Conservation (phyloP, 1,140 invertebrate species). For the Tetranychus urticae region DNA sequence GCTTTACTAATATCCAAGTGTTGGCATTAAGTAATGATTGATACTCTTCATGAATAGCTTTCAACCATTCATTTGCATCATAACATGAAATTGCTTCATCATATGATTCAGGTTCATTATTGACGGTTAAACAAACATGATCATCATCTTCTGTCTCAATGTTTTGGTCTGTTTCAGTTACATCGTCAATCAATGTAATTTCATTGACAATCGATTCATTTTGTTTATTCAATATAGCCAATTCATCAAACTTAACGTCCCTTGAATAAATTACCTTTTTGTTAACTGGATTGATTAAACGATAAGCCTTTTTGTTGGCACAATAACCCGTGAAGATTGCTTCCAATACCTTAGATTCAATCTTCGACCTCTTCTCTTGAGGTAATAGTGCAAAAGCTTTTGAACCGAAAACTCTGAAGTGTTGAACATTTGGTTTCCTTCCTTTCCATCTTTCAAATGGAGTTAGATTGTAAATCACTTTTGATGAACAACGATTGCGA, state of each 20-base stretch:
- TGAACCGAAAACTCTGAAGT: constrained; percentile 7
- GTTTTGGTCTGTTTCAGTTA: background rate
- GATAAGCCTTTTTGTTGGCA: background rate
- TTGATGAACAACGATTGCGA: background rate
- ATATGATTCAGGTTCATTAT: no score
- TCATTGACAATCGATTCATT: background rate
- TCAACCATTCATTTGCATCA: background rate
- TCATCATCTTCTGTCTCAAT: background rate
- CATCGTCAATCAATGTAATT: background rate
- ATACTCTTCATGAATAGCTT: background rate
- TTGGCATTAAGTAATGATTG: background rate
- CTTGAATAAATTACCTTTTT: background rate
- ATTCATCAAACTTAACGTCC: background rate
- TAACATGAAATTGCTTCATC: background rate
- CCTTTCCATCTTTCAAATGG: constrained; percentile 11
- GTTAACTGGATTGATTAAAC: background rate
- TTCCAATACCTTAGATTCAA: constrained; percentile 5
- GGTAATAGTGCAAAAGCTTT: constrained; percentile 5
- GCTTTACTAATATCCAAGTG: background rate
- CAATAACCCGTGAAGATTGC: constrained; percentile 5
- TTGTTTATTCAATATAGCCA: background rate
- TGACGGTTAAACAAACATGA: no score
- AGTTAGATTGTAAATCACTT: background rate
- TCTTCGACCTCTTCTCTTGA: background rate
- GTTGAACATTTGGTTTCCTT: constrained; percentile 1